Conservation (phyloP, 1,140 invertebrate genomes). For the Scylla paramamosain region DNA sequence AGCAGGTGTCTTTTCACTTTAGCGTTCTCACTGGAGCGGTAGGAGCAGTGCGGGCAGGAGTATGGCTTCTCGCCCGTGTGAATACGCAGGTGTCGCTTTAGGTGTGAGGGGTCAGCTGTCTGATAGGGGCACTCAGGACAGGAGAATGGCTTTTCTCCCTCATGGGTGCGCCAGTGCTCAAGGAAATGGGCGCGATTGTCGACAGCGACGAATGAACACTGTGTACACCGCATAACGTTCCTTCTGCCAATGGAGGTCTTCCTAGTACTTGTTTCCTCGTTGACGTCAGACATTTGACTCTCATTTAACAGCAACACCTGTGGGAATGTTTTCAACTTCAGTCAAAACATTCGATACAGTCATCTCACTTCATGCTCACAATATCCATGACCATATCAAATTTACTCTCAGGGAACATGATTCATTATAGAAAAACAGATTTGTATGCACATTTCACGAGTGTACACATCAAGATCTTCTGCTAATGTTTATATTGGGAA, state of each 20-base stretch:
- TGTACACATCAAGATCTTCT: not conserved
- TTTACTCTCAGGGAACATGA: not conserved
- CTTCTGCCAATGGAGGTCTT: slow-evolving; percentile 28
- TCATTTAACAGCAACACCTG: slow-evolving; percentile 51
- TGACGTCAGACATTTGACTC: slow-evolving; percentile 40
- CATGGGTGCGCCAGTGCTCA: slow-evolving; percentile 58
- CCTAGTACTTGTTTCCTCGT: slow-evolving; percentile 34
- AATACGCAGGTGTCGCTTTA: slow-evolving; percentile 57
- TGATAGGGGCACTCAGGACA: slow-evolving; percentile 61
- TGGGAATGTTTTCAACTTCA: slow-evolving; percentile 57
- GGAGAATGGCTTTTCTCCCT: slow-evolving; percentile 53
- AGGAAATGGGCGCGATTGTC: slow-evolving; percentile 33
- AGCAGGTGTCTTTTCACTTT: slow-evolving; percentile 57
- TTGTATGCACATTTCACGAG: not conserved
- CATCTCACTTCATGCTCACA: not conserved
- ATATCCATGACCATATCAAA: not conserved
- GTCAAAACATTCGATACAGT: slow-evolving; percentile 6
- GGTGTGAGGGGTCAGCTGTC: slow-evolving; percentile 40
- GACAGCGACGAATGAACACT: slow-evolving; percentile 45
- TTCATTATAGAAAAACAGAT: not conserved
- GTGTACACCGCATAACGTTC: slow-evolving; percentile 42
- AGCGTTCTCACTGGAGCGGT: slow-evolving; percentile 48
- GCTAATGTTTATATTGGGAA: not conserved
- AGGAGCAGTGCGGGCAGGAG: slow-evolving; percentile 62
- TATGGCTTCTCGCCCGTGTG: slow-evolving; percentile 68